Evolutionary conservation across 2,888 invertebrate species (phyloP), one percentile per base, ranked within the genome.

Genomic region (Heliconius aoede): DNA sequence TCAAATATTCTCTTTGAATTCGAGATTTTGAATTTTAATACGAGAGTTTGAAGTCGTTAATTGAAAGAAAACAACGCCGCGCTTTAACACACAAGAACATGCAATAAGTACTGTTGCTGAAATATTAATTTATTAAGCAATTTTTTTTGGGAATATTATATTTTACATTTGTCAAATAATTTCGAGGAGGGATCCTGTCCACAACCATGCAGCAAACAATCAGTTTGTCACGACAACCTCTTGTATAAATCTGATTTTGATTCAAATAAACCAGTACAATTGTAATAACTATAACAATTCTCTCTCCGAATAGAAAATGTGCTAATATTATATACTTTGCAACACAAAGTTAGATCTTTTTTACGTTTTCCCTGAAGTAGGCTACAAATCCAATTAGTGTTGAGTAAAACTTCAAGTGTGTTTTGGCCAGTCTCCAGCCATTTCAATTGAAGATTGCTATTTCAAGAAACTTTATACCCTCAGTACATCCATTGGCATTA

Each of bases 331-430:
- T 69, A 69, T 32, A 62, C 32, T 74, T 61, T 30, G 24, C 26
- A n/a, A n/a, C n/a, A 21, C 71, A 67, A 73, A 78, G 60, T 75
- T 79, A 83, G 82, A 81, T 81, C 79, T 82, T 82, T 81, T 82
- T 82, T 83, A 83, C 81, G 83, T 84, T 80, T 82, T 82, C 82
- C 74, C 84, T 84, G 79, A 82, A 85, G 80, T 82, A 81, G 83
- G 82, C 83, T 87, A 90, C 90, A 90, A 91, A 92, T 91, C 88
- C 89, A 92, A 93, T 93, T 93, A 93, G 89, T 86, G 88, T 87
- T 85, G 82, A 86, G 85, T 83, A 86, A 89, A 91, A 90, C 86
- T 90, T 90, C 83, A 84, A 83, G 89, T 89, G 79, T 84, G 85
- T 88, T 89, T 91, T 93, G 94, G 93, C 90, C 76, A 81, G 80